phyloP scores from a whole-genome alignment of 1,140 invertebrate species.

The Megalonaias nervosa region DNA sequence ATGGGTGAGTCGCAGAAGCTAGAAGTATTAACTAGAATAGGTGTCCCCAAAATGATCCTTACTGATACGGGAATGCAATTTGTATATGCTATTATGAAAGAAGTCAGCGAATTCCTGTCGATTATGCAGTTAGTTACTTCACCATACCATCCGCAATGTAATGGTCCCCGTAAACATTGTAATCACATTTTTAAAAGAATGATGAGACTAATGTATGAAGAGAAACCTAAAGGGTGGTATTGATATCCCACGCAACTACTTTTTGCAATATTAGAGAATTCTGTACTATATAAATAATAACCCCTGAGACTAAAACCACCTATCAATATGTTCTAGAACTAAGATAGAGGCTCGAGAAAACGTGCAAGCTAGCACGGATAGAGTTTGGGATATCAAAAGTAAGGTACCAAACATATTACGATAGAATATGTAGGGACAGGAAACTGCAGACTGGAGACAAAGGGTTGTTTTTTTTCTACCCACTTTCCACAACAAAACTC shows the following conservation, averaged over 20 bases:
- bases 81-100: slow-evolving; percentile 39
- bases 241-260: slow-evolving; percentile 34
- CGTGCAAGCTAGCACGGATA: background rate
- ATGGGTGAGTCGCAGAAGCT: slow-evolving; percentile 42
- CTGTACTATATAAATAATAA: too few species aligned
- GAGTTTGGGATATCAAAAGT: background rate
- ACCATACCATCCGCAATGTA: slow-evolving; percentile 22
- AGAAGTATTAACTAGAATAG: slow-evolving; percentile 66
- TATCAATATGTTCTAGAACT: background rate
- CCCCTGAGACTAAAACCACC: background rate
- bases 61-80: slow-evolving; percentile 42
- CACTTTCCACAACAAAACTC: background rate
- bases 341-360: background rate
- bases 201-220: slow-evolving; percentile 24
- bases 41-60: slow-evolving; percentile 61
- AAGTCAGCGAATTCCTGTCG: slow-evolving; percentile 33
- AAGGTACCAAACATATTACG: slow-evolving; percentile 4
- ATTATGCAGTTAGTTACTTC: slow-evolving; percentile 36
- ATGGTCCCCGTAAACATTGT: too few species aligned
- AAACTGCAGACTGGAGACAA: slow-evolving; percentile 1
- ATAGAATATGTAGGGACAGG: slow-evolving; percentile 3
- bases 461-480: slow-evolving; percentile 27
- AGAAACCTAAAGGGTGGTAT: slow-evolving; percentile 41
- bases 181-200: too few species aligned
- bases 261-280: slow-evolving; percentile 45